Conservation (phyloP, 2,888 invertebrate genomes). For the Acronicta leporina region DNA sequence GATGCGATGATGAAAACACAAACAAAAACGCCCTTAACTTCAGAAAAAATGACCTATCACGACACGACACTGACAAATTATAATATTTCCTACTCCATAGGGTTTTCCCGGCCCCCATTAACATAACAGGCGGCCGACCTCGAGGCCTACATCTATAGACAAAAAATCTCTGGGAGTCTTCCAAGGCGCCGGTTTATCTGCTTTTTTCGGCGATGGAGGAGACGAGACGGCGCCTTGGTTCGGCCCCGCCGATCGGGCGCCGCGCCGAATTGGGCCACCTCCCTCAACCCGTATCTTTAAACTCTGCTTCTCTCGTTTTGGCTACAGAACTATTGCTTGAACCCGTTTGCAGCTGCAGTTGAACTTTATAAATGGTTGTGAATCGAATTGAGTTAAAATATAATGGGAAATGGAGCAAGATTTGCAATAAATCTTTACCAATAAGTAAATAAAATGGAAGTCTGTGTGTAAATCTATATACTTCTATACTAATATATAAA, state of each 20-base stretch:
- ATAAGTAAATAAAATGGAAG: too few relatives aligned
- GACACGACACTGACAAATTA: slow-evolving; percentile 82
- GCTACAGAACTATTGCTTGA: slow-evolving; percentile 35
- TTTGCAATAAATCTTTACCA: not conserved
- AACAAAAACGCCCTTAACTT: slow-evolving; percentile 55
- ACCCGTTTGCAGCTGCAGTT: slow-evolving; percentile 24
- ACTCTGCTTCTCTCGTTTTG: slow-evolving; percentile 46
- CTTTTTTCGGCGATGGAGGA: slow-evolving; percentile 71
- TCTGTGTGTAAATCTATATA: too few relatives aligned
- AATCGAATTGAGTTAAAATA: slow-evolving; percentile 20
- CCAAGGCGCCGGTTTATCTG: slow-evolving; percentile 78
- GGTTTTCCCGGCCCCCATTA: slow-evolving; percentile 81
- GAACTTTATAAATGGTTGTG: slow-evolving; percentile 49
- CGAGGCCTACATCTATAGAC: slow-evolving; percentile 82
- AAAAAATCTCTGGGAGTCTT: slow-evolving; percentile 85
- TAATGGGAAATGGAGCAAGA: slow-evolving; percentile 11
- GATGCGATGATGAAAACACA: slow-evolving; percentile 39
- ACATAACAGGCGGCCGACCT: slow-evolving; percentile 82
- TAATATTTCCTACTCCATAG: slow-evolving; percentile 77
- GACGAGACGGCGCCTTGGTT: slow-evolving; percentile 85
- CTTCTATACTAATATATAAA: too few relatives aligned
- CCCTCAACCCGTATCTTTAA: slow-evolving; percentile 29
- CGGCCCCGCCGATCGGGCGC: slow-evolving; percentile 72
- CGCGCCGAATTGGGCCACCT: slow-evolving; percentile 59
- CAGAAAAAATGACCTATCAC: slow-evolving; percentile 72